These are phyloP conservation scores for Pteronura brasiliensis DNA, from an alignment of 2,113 vertebrate species.

Conservation along the genomic window DNA sequence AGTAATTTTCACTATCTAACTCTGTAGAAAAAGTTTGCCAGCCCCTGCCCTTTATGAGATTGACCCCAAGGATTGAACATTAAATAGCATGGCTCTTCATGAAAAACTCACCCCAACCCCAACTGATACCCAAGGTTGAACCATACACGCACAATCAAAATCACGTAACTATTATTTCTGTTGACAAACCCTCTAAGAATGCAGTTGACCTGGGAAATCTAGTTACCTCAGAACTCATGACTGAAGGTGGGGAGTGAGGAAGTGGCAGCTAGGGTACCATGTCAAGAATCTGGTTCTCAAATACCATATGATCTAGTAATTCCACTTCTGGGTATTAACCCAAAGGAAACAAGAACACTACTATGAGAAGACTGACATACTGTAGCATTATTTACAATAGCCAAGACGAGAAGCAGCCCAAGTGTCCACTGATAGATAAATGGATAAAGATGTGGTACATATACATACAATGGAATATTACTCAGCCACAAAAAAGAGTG, in stretches of 20 bases:
- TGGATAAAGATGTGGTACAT: not conserved
- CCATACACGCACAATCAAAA: not conserved
- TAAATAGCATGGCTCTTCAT: not conserved
- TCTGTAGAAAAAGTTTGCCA: not conserved
- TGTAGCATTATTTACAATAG: not conserved
- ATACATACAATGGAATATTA: not conserved
- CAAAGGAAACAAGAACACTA: not conserved
- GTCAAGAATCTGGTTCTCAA: not conserved
- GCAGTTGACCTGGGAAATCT: not conserved
- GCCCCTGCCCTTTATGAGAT: not conserved
- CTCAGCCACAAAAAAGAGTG: not conserved
- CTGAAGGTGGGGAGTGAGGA: not conserved
- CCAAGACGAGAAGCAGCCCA: not conserved
- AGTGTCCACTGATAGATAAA: not conserved
- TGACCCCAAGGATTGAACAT: not conserved
- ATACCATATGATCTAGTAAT: not conserved
- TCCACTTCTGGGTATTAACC: not conserved
- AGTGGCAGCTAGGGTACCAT: not conserved
- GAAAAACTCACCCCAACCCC: not conserved
- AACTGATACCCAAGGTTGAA: not conserved
- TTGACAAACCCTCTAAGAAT: not conserved
- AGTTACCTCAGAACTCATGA: not conserved
- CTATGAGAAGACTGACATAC: not conserved
- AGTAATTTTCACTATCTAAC: not conserved
- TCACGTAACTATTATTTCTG: not conserved